These are phyloP conservation scores for Pristis pectinata DNA, from an alignment of 2,797 vertebrate species.

Conservation along the genomic window DNA sequence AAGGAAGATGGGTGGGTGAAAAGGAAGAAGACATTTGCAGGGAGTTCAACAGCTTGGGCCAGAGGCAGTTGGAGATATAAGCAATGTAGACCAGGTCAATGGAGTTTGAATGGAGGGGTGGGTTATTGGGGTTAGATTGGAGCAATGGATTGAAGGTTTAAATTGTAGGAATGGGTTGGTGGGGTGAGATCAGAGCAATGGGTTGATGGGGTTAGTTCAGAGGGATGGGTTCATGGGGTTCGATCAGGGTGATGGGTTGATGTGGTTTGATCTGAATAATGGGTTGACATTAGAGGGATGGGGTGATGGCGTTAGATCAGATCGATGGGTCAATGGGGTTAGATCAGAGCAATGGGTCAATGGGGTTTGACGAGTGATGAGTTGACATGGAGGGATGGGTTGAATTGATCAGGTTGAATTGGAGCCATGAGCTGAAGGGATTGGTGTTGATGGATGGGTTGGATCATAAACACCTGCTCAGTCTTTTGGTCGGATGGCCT, in stretches of 20 bases:
- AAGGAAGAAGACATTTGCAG: not conserved
- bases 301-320: not conserved
- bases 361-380: not conserved
- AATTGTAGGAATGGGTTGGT: not conserved
- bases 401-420: too few relatives aligned
- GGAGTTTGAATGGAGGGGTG: not conserved
- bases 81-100: too few relatives aligned
- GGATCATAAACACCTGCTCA: not conserved
- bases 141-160: too few relatives aligned
- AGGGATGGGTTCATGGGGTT: not conserved
- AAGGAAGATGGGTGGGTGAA: not conserved
- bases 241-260: not conserved
- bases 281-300: too few relatives aligned
- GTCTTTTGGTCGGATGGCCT: too few relatives aligned
- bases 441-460: not conserved
- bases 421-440: not conserved
- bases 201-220: not conserved
- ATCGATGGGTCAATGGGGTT: not conserved
- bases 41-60: not conserved
- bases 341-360: not conserved
- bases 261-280: not conserved
- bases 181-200: not conserved
- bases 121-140: not conserved
- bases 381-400: too few relatives aligned
- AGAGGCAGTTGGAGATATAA: not conserved